Base-by-base conservation (phyloP, 2,113 vertebrate species). In the Pampusana beccarii region DNA sequence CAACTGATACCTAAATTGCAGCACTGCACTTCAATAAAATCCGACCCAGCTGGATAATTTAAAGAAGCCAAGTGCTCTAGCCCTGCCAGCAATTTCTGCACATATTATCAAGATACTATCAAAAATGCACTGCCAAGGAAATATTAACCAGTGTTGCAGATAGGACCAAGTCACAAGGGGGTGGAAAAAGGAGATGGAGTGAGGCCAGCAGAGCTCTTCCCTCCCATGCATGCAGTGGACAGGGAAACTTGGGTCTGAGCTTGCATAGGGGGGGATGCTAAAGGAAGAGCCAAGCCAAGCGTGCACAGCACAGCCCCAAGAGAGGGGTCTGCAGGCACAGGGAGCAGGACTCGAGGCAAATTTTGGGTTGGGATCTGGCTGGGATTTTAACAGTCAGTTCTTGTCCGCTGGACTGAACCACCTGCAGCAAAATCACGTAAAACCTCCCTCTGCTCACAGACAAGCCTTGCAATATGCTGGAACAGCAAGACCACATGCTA, bases 221-320 rank as follows among this genome's bases (percentile, higher is more conserved):
- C 26, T 87, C 17, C 24, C 19, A 31, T 42, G 36, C 19, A 28
- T 42, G n/a, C 25, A 26, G 10, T 5, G 7, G 50, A 20, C 16
- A 79, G 40, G 42, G 70, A 61, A 72, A 48, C 48, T 31, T 46
- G 31, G 11, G 8, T 15, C 38, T 60, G 24, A 74, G 53, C 13
- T 61, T 4, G 1, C 50, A 48, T 2, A 6, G 10, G 11, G 26
- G 33, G 5, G 11, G 42, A 46, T 16, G 12, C 53, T 9, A 57
- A 72, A 9, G 7, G 23, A 66, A 84, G 9, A 58, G 10, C 26
- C 29, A 46, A 66, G 60, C 20, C 5, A 16, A 71, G 29, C 5
- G 25, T 9, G 10, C 0, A 2, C 18, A 51, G 26, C 0, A 0
- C 26, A 44, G n/a, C 81, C 26, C 46, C n/a, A 42, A 0, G 0